Evolutionary conservation across 2,113 vertebrate genomes (phyloP), one percentile per base, ranked within the genome.

Genomic region (Pipa parva): DNA sequence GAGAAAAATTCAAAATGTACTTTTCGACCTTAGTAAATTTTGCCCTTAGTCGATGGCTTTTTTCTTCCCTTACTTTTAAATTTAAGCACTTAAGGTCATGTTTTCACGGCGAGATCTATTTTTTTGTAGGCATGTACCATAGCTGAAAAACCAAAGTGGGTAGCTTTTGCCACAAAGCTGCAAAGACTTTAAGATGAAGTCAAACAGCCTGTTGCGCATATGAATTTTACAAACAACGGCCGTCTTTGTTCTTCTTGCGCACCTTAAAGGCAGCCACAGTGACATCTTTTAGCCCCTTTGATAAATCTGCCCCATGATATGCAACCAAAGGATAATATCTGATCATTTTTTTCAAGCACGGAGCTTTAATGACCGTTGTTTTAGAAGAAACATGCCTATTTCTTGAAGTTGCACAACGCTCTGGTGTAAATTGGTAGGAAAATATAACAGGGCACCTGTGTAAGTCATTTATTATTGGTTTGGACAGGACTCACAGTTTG

Each of bases 341-440:
- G 52, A 10, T 58, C 36, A 3, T 57, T 67, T 67, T 67, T 50
- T 50, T 55, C n/a, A 21, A 26, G 42, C 64, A 50, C 64, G 64
- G 42, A 67, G n/a, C 31, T 2, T 49, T 68, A 68, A 68, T 59
- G 65, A 59, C 45, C 56, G 56, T 68, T 59, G 56, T 68, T 51
- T 39, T 28, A n/a, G 29, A 45, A 58, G 52, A 51, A 68, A 59
- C 65, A 68, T 68, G 65, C 31, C 45, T 36, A 28, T 51, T 37
- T 21, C 65, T 59, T 59, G 12, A 49, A 67, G 55, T 20, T 18
- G 9, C 54, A 57, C 42, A 36, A 29, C 20, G 56, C 50, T 46
- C 55, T 46, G 65, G 29, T 39, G 45, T 51, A 68, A 68, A 59
- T 68, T 45, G 58, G 63, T 59, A 68, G 56, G 28, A 59, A 68